Evolutionary conservation across 2,113 vertebrate genomes (phyloP), one percentile per base, ranked within the genome.

Genomic region (Ginglymostoma cirratum): DNA sequence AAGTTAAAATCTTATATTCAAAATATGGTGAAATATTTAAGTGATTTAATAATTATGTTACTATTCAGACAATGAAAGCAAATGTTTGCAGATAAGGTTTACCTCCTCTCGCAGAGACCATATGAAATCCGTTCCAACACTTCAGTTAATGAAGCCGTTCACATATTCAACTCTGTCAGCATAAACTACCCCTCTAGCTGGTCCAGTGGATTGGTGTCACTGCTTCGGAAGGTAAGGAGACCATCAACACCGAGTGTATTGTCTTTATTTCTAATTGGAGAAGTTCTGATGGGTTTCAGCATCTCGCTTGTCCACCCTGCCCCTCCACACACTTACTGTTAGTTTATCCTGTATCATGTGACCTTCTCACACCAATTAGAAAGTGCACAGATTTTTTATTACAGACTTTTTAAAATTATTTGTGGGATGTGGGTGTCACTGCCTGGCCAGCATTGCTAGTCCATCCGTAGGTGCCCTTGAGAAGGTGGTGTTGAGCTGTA

Each of bases 81-180:
- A 87, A 38, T 34, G 21, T 67, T 93, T 42, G 61, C 80, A 83
- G 80, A 45, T 38, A 34, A 55, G 30, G 27, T 92, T 95, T 52
- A 96, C 96, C 30, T 23, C 0, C 93, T 96, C 96, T 96, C 96
- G 96, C 97, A 99, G 99, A 98, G 99, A 96, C 99, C 99, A 0
- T 99, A 99, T 52, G 98, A 98, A 38, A 99, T 99, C 97, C 98
- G 98, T 96, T 98, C 98, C 97, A 98, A 96, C 69, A 98, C 97
- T 1, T 97, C 98, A 12, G 83, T 98, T n/a, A 97, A 97, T 24
- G 99, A 99, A 96, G 98, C 99, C 2, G 97, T 98, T 7, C 98
- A 97, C n/a, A 96, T 98, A 95, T 98, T 99, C 96, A 97, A 96
- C 97, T 99, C 98, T 0, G 98, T 98, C 0, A 97, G 97, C 0